Evolutionary conservation across 2,797 vertebrate species (phyloP), one percentile per base, ranked within the genome.

Genomic region (Geotrypetes seraphini): DNA sequence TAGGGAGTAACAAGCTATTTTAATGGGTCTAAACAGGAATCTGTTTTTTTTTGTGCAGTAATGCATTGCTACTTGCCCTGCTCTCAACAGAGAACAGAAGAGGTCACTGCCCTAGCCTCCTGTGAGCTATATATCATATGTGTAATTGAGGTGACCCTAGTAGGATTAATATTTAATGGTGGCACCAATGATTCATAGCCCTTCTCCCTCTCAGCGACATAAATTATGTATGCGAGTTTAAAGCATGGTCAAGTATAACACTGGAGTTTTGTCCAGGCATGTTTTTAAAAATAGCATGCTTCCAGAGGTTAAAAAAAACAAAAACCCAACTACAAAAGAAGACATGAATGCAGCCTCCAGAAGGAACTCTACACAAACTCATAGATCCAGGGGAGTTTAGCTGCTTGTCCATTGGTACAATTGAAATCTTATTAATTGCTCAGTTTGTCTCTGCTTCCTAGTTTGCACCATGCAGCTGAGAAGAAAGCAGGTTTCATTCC

Each of bases 121-220:
- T 47, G n/a, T 25, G 18, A 39, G 38, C 39, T 22, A 14, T 20
- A 25, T 44, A 50, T 39, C 43, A 50, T 52, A 15, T 35, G 56
- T 53, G 59, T 57, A 62, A 67, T 0, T 63, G 50, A 65, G 58
- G 42, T 42, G 31, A 33, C 24, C n/a, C 30, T 41, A 16, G 16
- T 40, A 48, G 25, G 45, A 61, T 62, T 56, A 69, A 61, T 65
- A 63, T 65, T 67, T 64, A 32, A 69, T 34, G 33, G 19, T 30
- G 48, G 57, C 45, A 61, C 40, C 53, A 58, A 53, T 67, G 57
- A 65, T 56, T 69, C 50, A 44, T 5, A 25, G 42, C 19, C 39
- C 49, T 3, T 2, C 2, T 44, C 45, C 32, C 19, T 31, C 28
- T 41, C 39, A 41, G 25, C 6, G 51, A 36, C 48, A 56, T 47